Evolutionary conservation across 2,113 vertebrate genomes (phyloP).

Genomic region (Mus musculus): DNA sequence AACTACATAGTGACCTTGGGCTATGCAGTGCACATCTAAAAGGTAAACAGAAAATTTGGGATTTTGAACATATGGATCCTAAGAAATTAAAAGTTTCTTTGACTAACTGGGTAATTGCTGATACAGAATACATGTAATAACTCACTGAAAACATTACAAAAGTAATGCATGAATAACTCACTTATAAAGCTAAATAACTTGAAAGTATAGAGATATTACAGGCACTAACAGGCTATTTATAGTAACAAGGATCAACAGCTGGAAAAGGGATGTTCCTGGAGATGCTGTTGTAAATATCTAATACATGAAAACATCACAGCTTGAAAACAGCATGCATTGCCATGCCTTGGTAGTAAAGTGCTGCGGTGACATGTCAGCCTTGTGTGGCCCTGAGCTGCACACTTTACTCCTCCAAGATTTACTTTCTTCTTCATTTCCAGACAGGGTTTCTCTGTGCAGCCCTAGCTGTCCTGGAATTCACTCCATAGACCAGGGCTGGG

Average conservation of each 20-base stretch:
- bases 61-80: constrained; percentile 29
- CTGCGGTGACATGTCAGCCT: neutral
- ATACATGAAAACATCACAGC: constrained; percentile 50
- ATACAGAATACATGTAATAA: neutral
- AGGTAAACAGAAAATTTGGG: neutral
- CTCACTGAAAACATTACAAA: constrained; percentile 54
- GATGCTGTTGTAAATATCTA: constrained; percentile 43
- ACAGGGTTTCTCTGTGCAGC: neutral
- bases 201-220: constrained; percentile 58
- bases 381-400: neutral
- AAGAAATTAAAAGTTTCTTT: constrained; percentile 41
- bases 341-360: constrained; percentile 45
- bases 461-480: neutral
- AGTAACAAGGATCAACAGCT: constrained; percentile 42
- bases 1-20: neutral
- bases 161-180: constrained; percentile 46
- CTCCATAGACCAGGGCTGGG: neutral
- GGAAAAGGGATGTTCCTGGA: constrained; percentile 3
- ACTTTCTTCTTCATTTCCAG: neutral
- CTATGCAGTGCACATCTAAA: neutral
- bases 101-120: neutral
- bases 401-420: constrained; percentile 55
- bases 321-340: constrained; percentile 28
- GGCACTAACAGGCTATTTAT: constrained; percentile 28
- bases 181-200: constrained; percentile 64